These are phyloP conservation scores for Dolichopus griseipennis DNA, from an alignment of 2,888 invertebrate species.

Conservation along the genomic window DNA sequence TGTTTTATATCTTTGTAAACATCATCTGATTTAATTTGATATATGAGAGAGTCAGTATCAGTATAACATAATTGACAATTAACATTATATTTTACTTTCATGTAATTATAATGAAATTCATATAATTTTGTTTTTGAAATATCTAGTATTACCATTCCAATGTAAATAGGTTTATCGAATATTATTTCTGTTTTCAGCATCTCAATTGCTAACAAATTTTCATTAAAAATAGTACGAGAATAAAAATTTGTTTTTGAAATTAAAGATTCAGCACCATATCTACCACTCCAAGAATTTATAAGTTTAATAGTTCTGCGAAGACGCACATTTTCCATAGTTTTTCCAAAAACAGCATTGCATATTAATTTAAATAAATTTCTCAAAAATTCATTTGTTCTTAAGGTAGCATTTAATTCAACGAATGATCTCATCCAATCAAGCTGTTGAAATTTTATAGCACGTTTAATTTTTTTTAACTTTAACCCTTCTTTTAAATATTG, in stretches of 20 bases:
- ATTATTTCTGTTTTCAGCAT: slow-evolving; percentile 26
- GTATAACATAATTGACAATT: slow-evolving; percentile 12
- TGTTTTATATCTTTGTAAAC: slow-evolving; percentile 15
- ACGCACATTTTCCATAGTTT: slow-evolving; percentile 19
- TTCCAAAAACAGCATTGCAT: slow-evolving; percentile 11
- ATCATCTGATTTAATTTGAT: slow-evolving; percentile 13
- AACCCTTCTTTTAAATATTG: slow-evolving; percentile 18
- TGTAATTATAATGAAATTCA: slow-evolving; percentile 34
- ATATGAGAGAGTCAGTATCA: slow-evolving; percentile 16
- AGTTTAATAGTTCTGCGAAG: slow-evolving; percentile 35
- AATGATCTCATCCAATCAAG: slow-evolving; percentile 29
- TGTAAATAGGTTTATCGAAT: slow-evolving; percentile 37
- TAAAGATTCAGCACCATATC: slow-evolving; percentile 25
- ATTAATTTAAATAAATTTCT: slow-evolving; percentile 11
- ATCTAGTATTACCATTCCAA: slow-evolving; percentile 37
- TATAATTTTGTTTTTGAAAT: slow-evolving; percentile 35
- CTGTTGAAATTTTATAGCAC: slow-evolving; percentile 32
- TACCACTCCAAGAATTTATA: slow-evolving; percentile 32
- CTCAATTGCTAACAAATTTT: slow-evolving; percentile 36
- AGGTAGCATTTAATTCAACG: slow-evolving; percentile 17
- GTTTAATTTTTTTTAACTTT: slow-evolving; percentile 26
- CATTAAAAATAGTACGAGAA: slow-evolving; percentile 28
- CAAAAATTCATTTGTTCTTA: slow-evolving; percentile 14
- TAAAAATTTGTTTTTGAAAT: slow-evolving; percentile 33
- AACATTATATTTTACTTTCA: slow-evolving; percentile 23